phyloP scores from a whole-genome alignment of 92 coral and sea anemone genomes.

The Palythoa grandiflora region DNA sequence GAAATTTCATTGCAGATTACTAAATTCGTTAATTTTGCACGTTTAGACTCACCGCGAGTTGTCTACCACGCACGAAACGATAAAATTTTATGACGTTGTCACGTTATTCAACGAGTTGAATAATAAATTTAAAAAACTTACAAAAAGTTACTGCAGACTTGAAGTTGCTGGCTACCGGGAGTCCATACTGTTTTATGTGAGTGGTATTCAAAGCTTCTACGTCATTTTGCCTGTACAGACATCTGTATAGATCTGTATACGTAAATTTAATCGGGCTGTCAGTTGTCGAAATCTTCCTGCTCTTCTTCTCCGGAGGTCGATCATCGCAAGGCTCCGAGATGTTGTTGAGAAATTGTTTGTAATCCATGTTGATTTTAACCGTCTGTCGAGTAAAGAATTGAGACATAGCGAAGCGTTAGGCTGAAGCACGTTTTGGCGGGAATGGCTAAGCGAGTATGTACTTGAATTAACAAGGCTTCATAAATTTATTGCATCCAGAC shows the following conservation, averaged over 20 bases:
- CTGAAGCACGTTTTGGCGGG: conserved; percentile 32
- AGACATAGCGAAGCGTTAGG: conserved; percentile 18
- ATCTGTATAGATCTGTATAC: conserved; percentile 78
- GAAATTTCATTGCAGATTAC: too few relatives aligned
- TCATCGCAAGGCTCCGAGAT: conserved; percentile 32
- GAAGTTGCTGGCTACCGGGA: not conserved
- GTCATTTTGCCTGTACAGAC: conserved; percentile 78
- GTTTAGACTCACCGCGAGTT: too few relatives aligned
- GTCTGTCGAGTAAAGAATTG: conserved; percentile 19
- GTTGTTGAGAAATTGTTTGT: conserved; percentile 39
- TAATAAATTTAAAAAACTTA: not conserved
- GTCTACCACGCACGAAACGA: not conserved
- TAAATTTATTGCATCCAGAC: not conserved
- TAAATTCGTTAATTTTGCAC: too few relatives aligned
- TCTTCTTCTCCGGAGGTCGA: conserved; percentile 21
- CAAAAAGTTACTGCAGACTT: not conserved
- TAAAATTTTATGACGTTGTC: not conserved
- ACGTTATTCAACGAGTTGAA: not conserved
- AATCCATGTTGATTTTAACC: conserved; percentile 51
- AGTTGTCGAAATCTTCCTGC: not conserved
- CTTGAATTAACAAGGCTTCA: conserved; percentile 24
- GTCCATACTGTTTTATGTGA: conserved; percentile 27
- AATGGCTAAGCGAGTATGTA: conserved; percentile 11
- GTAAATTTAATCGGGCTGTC: conserved; percentile 61
- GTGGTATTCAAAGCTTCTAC: conserved; percentile 72